These are phyloP conservation scores for Neodontobutis hainanensis DNA, from an alignment of 2,113 vertebrate genomes.

Conservation along the genomic window DNA sequence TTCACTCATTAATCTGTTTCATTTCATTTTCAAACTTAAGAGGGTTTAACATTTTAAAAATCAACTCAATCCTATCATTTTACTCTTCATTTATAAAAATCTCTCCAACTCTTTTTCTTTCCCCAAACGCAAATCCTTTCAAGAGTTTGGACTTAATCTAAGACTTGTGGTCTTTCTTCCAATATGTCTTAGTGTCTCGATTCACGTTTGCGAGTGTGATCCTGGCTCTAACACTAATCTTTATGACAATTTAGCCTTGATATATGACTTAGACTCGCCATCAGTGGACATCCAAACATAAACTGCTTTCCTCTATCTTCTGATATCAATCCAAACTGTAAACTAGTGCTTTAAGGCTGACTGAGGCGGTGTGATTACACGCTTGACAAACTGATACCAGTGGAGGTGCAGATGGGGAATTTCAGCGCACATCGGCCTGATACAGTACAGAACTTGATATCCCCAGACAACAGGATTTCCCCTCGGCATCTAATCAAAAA, in stretches of 20 bases:
- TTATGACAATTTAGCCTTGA: neutral
- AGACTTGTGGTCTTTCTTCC: no score
- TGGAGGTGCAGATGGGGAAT: neutral
- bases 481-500: slow-evolving; percentile 25
- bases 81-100: no score
- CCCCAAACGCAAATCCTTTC: no score
- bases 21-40: no score
- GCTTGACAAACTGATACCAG: slow-evolving; percentile 36
- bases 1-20: no score
- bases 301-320: neutral
- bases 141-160: no score
- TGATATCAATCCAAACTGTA: slow-evolving; percentile 13
- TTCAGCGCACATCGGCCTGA: slow-evolving; percentile 9
- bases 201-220: neutral
- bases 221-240: neutral
- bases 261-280: neutral
- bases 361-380: slow-evolving; percentile 28
- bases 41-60: no score
- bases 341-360: slow-evolving; percentile 17
- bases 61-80: no score
- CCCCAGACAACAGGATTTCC: slow-evolving; percentile 13
- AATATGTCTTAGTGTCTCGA: no score
- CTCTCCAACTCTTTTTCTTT: no score
- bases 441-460: neutral
- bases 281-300: neutral